Evolutionary conservation across 2,888 invertebrate species (phyloP).

Genomic region (Priocnemis perturbator): DNA sequence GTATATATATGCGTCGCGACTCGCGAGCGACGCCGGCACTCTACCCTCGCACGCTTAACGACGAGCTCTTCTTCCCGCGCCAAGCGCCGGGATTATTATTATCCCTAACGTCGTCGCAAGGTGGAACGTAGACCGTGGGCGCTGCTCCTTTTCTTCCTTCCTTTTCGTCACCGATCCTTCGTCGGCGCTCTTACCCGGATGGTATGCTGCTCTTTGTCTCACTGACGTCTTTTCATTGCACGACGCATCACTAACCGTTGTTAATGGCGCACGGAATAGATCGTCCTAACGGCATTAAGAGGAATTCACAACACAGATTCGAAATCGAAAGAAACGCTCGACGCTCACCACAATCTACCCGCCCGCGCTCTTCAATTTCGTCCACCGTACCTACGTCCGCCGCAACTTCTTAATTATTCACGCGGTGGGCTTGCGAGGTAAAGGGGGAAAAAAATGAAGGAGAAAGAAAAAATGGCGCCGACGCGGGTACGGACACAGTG

Average conservation of each 20-base stretch:
- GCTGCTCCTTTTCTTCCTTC: constrained; percentile 17
- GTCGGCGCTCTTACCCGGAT: constrained; percentile 44
- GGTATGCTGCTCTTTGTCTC: no score
- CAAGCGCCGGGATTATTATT: constrained; percentile 53
- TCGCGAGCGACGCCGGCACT: constrained; percentile 36
- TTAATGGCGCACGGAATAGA: no score
- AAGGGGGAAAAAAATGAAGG: background rate
- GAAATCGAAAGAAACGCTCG: no score
- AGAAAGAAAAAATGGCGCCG: background rate
- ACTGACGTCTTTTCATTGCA: no score
- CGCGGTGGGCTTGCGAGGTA: background rate
- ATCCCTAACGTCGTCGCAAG: constrained; percentile 50
- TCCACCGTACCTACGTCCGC: background rate
- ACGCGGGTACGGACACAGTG: background rate
- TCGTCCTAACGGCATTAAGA: no score
- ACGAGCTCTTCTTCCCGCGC: constrained; percentile 28
- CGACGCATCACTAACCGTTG: no score
- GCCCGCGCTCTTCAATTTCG: background rate
- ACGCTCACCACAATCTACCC: constrained; percentile 5
- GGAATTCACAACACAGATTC: no score
- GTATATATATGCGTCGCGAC: constrained; percentile 33
- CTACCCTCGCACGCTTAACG: background rate
- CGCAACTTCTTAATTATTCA: constrained; percentile 2
- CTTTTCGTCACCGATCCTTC: constrained; percentile 45
- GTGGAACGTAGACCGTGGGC: background rate